Percentiles rank a stretch among this genome's conserved stretches.
Conservation (phyloP, 2,888 invertebrate genomes). For the Gonocerus acuteangulatus region DNA sequence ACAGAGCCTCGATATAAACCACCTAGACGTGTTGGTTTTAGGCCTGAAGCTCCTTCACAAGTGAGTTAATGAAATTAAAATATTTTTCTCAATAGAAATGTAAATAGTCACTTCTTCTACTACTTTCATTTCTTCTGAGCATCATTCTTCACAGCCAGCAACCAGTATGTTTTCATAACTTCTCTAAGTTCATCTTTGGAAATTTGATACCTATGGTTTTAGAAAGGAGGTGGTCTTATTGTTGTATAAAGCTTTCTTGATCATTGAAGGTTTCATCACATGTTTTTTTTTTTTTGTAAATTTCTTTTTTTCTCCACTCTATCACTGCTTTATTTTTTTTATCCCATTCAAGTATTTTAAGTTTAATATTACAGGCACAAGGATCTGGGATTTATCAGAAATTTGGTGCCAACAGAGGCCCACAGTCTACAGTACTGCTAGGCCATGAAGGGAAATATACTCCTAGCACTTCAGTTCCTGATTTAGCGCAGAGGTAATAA, state of each 20-base stretch:
- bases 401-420: slow-evolving; percentile 65
- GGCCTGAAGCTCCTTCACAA: slow-evolving; percentile 11
- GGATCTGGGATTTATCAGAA: slow-evolving; percentile 49
- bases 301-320: too few relatives aligned
- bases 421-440: slow-evolving; percentile 57
- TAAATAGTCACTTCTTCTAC: slow-evolving; percentile 2
- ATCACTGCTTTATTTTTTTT: background rate
- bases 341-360: too few relatives aligned
- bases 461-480: slow-evolving; percentile 58
- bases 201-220: too few relatives aligned
- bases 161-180: too few relatives aligned
- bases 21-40: slow-evolving; percentile 23
- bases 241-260: too few relatives aligned
- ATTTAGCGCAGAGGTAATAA: slow-evolving; percentile 52
- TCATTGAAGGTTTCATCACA: too few relatives aligned
- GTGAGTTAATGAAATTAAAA: too few relatives aligned
- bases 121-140: too few relatives aligned
- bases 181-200: too few relatives aligned
- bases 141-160: too few relatives aligned
- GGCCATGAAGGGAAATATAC: slow-evolving; percentile 78
- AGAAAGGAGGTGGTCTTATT: too few relatives aligned
- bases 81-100: background rate
- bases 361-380: slow-evolving; percentile 20
- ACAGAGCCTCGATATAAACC: slow-evolving; percentile 57
- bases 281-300: too few relatives aligned